Percentiles rank a stretch among this genome's conserved stretches.
Evolutionary conservation across 2,888 invertebrate genomes (phyloP).

Genomic region (Synergus gifuensis): DNA sequence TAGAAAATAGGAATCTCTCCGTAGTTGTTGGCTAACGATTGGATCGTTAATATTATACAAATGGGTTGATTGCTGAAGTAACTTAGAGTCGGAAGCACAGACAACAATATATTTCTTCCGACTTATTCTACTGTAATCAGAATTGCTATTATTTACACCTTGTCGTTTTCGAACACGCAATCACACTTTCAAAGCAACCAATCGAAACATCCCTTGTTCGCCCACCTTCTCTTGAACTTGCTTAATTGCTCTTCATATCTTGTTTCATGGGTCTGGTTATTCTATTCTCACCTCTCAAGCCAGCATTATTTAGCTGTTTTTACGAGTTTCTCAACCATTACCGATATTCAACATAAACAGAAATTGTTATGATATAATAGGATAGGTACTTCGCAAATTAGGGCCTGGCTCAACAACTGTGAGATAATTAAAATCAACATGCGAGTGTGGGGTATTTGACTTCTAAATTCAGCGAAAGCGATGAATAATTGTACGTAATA

Average conservation of each 20-base stretch:
- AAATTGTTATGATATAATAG: neutral
- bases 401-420: neutral
- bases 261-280: neutral
- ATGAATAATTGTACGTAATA: no score
- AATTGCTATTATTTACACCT: neutral
- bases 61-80: no score
- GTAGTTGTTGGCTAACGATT: neutral
- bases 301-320: neutral
- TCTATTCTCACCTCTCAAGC: neutral
- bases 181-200: neutral
- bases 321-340: neutral
- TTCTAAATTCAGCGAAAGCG: neutral
- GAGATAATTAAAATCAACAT: neutral
- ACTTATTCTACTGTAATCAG: neutral
- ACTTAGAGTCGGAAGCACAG: neutral
- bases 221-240: neutral
- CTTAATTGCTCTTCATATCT: slow-evolving; percentile 1
- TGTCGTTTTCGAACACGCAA: neutral
- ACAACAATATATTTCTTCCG: neutral
- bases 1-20: no score
- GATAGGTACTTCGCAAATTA: neutral
- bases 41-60: neutral
- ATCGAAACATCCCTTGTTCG: neutral
- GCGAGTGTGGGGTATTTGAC: neutral
- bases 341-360: neutral